Base-by-base conservation (phyloP, 1,140 invertebrate genomes). In the Anastrepha obliqua region DNA sequence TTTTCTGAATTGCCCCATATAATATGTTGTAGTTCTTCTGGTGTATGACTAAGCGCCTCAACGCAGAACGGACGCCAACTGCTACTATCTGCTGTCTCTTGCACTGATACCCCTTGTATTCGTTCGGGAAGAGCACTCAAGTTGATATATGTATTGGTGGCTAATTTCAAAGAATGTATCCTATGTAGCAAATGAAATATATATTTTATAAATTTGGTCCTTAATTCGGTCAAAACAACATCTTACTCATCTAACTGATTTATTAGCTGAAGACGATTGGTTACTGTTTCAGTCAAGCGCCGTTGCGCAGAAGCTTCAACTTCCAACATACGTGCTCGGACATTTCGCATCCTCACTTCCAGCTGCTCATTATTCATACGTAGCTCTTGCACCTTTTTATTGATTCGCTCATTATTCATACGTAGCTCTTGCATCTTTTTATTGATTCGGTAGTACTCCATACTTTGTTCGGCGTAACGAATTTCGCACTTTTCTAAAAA, bases 61-160 rank as follows among this genome's bases (percentile, higher is more conserved):
- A 88, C 20, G 39, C 67, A 65, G 58, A 88, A 88, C 2, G 87
- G 87, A n/a, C 58, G 64, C 87, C 87, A 88, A 15, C 65, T 58
- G 7, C 9, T n/a, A 3, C 47, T n/a, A 59, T 62, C 55, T 59
- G 67, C 81, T 59, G 11, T 86, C 8, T 65, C 44, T 55, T 29
- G 17, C 44, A 88, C 13, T 8, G 59, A 20, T 11, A 88, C 87
- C 2, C 87, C 87, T 20, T 86, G 87, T 39, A 88, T 67, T 9
- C 60, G n/a, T 9, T 65, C 60, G 0, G 87, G 87, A 15, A 88
- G 42, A 6, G 87, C 87, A 13, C 64, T 17, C 20, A 85, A 64
- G 55, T 88, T 88, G 29, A 88, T 70, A 17, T 70, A 88, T 1
- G 81, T 88, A 70, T 86, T 81, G 5, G 87, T 88, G 7, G 87